phyloP scores from a whole-genome alignment of 2,797 vertebrate species.

The Morus bassanus region DNA sequence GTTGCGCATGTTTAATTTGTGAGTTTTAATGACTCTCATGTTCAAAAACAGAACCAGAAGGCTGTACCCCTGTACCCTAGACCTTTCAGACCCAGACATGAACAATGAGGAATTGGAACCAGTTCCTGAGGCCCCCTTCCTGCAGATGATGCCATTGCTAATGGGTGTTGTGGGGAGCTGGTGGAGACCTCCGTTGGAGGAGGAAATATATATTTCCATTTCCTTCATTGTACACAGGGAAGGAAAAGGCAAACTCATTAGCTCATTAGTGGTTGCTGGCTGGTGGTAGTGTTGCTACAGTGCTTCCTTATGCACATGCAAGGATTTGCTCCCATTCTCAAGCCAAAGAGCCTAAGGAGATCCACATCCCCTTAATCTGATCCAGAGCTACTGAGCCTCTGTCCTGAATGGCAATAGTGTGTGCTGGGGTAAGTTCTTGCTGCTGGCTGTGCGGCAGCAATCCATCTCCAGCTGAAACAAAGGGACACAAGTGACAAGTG shows the following conservation, averaged over 20 bases:
- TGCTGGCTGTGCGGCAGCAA: background rate
- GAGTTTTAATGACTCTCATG: background rate
- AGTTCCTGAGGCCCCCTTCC: background rate
- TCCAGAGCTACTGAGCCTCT: background rate
- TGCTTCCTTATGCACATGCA: background rate
- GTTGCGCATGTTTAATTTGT: background rate
- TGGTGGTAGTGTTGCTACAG: background rate
- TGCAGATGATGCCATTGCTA: background rate
- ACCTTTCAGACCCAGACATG: background rate
- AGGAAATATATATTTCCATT: background rate
- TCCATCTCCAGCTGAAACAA: conserved; percentile 53
- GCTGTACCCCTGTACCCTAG: background rate
- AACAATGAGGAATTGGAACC: background rate
- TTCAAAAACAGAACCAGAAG: background rate
- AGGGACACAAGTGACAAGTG: conserved; percentile 33
- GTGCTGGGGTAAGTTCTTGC: background rate
- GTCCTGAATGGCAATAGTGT: background rate
- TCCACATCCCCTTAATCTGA: background rate
- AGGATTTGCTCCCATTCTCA: background rate
- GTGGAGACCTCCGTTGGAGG: background rate
- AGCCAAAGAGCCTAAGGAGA: background rate
- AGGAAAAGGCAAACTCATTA: background rate
- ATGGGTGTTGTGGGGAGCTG: background rate
- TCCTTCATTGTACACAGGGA: background rate
- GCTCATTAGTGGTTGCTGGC: background rate